Evolutionary conservation across 2,888 invertebrate genomes (phyloP), one percentile per base, ranked within the genome.

Genomic region (Heteromyza rotundicornis): DNA sequence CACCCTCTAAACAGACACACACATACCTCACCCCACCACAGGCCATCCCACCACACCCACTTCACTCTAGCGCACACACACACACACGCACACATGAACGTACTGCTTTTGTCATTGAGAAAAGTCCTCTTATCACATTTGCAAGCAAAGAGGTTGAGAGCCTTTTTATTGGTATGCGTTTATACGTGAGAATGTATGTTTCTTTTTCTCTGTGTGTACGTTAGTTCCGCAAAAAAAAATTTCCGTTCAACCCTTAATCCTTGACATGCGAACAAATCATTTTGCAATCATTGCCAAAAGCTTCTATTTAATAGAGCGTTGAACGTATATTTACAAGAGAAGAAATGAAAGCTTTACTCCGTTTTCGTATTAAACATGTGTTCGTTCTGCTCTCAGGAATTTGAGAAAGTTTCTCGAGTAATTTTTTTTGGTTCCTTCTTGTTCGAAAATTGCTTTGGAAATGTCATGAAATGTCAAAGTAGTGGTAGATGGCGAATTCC

Each of bases 21-120:
- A n/a, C n/a, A n/a, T n/a, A n/a, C n/a, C n/a, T n/a, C n/a, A n/a
- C n/a, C n/a, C n/a, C n/a, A n/a, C n/a, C n/a, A n/a, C n/a, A n/a
- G n/a, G n/a, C n/a, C n/a, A n/a, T n/a, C n/a, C n/a, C n/a, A n/a
- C n/a, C n/a, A n/a, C n/a, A n/a, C n/a, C n/a, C n/a, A n/a, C n/a
- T n/a, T n/a, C n/a, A n/a, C n/a, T n/a, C n/a, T n/a, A n/a, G n/a
- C n/a, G n/a, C n/a, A n/a, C n/a, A n/a, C n/a, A n/a, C n/a, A n/a
- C n/a, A n/a, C n/a, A n/a, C n/a, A n/a, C n/a, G n/a, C n/a, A n/a
- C n/a, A n/a, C n/a, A n/a, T n/a, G n/a, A n/a, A n/a, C n/a, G n/a
- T n/a, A n/a, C n/a, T n/a, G n/a, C n/a, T n/a, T n/a, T 40, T 60
- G 59, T 64, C 64, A 64, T 62, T 64, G 64, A 60, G 36, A 62